Conservation (phyloP, 2,888 invertebrate species). For the Phortica magna region DNA sequence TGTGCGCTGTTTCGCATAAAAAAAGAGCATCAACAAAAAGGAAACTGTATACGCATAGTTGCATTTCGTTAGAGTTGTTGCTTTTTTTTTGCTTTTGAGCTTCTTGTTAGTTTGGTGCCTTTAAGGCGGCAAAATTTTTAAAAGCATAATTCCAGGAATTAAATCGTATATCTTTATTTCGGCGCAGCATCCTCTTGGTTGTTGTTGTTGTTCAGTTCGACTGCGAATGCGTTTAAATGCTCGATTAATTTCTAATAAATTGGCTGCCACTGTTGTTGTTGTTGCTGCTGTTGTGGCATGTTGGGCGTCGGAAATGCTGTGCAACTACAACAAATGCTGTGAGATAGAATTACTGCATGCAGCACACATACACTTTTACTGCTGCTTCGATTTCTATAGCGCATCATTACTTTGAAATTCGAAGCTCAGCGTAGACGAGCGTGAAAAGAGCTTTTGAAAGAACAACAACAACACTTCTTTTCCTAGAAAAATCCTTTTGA, state of each 20-base stretch:
- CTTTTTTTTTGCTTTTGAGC: constrained; percentile 25
- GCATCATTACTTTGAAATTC: constrained; percentile 59
- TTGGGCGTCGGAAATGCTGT: constrained; percentile 58
- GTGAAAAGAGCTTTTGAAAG: not conserved
- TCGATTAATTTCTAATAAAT: constrained; percentile 74
- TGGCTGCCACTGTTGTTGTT: constrained; percentile 48
- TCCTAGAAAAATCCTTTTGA: constrained; percentile 23
- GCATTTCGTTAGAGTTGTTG: constrained; percentile 42
- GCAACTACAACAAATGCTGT: constrained; percentile 25
- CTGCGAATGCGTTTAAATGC: constrained; percentile 58
- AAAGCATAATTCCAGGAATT: constrained; percentile 72
- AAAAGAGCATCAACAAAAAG: constrained; percentile 33
- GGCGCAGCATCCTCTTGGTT: constrained; percentile 33
- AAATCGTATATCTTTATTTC: constrained; percentile 72
- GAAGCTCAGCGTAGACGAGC: constrained; percentile 49
- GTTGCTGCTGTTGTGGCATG: constrained; percentile 1
- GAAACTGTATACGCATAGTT: constrained; percentile 45
- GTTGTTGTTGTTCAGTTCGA: constrained; percentile 26
- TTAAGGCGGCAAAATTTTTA: constrained; percentile 59
- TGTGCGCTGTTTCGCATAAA: no score
- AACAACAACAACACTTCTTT: not conserved
- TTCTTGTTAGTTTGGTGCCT: constrained; percentile 30
- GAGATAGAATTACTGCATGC: constrained; percentile 61
- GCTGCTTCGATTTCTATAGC: not conserved
- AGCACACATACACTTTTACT: not conserved